Percentiles rank a stretch among this genome's conserved stretches.
Conservation (phyloP, 2,113 vertebrate species). For the Himantopus leucocephalus region DNA sequence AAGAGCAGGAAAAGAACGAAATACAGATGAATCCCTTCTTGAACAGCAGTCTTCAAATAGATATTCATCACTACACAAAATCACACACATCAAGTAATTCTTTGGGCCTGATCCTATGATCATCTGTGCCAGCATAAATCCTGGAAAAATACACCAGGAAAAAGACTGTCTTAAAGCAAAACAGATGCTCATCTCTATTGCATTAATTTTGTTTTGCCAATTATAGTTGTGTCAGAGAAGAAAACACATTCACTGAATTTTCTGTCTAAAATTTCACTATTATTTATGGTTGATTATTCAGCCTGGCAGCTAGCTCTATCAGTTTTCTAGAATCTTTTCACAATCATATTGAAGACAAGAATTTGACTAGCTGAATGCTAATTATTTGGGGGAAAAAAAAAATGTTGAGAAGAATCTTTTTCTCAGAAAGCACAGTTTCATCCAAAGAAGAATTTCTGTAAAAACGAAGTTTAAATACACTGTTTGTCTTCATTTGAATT, state of each 20-base stretch:
- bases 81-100: background rate
- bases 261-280: background rate
- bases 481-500: background rate
- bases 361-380: background rate
- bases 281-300: slow-evolving; percentile 4
- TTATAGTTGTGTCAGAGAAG: background rate
- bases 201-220: slow-evolving; percentile 14
- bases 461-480: background rate
- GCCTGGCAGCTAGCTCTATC: background rate
- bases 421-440: background rate
- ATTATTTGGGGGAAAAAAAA: background rate
- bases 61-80: background rate
- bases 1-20: background rate
- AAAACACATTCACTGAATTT: background rate
- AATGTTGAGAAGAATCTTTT: background rate
- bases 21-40: background rate
- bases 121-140: background rate
- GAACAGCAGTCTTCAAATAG: background rate
- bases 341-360: background rate
- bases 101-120: background rate
- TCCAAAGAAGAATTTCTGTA: background rate
- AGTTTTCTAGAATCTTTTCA: background rate
- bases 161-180: background rate
- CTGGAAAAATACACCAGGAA: background rate
- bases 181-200: background rate